These are phyloP conservation scores for Ceratosolen fusciceps DNA, from an alignment of 1,140 invertebrate genomes.

Conservation along the genomic window DNA sequence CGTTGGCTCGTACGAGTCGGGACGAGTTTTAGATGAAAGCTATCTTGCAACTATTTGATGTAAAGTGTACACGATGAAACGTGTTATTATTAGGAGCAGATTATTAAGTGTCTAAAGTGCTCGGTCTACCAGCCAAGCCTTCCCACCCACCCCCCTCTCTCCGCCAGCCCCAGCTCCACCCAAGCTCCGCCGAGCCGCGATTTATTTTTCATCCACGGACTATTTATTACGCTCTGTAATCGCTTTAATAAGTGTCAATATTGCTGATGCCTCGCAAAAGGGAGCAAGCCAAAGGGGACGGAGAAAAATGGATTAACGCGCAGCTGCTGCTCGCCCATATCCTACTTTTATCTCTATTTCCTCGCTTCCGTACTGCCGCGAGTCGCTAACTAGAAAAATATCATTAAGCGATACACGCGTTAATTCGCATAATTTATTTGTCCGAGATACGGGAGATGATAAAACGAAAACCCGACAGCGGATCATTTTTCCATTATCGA, in stretches of 20 bases:
- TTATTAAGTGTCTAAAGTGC: not conserved
- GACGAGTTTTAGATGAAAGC: constrained; percentile 17
- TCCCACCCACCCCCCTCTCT: no score
- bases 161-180: no score
- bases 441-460: not conserved
- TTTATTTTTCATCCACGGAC: not conserved
- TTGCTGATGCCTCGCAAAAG: not conserved
- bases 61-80: constrained; percentile 8
- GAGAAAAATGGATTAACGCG: no score
- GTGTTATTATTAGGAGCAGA: constrained; percentile 2
- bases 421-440: constrained; percentile 4
- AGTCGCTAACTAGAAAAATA: not conserved
- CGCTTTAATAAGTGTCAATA: constrained; percentile 6
- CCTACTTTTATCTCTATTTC: no score
- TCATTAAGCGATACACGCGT: no score
- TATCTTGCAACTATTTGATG: not conserved
- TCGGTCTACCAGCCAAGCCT: no score
- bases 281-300: not conserved
- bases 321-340: no score
- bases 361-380: not conserved
- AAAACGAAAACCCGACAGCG: not conserved
- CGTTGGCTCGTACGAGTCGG: not conserved
- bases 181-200: not conserved
- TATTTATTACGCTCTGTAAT: not conserved
- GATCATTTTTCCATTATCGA: not conserved